phyloP scores from a whole-genome alignment of 2,888 invertebrate genomes.

The Folsomia candida region DNA sequence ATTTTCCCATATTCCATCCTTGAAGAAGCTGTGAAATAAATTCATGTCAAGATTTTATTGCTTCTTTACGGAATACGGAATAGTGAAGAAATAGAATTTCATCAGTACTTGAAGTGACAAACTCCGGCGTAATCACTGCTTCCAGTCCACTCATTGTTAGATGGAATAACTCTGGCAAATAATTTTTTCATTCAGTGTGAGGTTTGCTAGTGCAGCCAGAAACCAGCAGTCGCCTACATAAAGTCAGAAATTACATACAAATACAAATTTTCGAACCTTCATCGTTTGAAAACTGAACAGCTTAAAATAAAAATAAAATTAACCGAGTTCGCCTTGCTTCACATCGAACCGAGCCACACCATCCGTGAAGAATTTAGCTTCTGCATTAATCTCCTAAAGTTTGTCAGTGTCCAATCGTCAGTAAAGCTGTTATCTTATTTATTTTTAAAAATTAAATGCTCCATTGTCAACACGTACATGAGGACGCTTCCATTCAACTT shows the following conservation, averaged over 20 bases:
- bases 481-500: constrained; percentile 60
- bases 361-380: constrained; percentile 58
- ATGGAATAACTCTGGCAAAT: constrained; percentile 59
- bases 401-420: no score
- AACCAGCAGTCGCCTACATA: constrained; percentile 52
- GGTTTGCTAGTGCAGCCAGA: constrained; percentile 4
- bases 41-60: no score
- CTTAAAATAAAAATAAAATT: no score
- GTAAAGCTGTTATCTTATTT: no score
- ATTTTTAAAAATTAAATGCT: no score
- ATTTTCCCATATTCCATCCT: not conserved
- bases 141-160: constrained; percentile 57
- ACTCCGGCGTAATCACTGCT: constrained; percentile 57
- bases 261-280: no score
- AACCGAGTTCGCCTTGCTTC: constrained; percentile 59
- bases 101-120: constrained; percentile 54
- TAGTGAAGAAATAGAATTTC: no score
- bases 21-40: no score
- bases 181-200: constrained; percentile 54
- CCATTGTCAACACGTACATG: no score
- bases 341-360: constrained; percentile 62
- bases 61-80: no score
- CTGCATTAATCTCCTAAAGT: constrained; percentile 57
- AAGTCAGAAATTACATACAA: no score
- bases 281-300: no score